Conservation (phyloP, 2,113 vertebrate genomes). For the Crotalus tigris region DNA sequence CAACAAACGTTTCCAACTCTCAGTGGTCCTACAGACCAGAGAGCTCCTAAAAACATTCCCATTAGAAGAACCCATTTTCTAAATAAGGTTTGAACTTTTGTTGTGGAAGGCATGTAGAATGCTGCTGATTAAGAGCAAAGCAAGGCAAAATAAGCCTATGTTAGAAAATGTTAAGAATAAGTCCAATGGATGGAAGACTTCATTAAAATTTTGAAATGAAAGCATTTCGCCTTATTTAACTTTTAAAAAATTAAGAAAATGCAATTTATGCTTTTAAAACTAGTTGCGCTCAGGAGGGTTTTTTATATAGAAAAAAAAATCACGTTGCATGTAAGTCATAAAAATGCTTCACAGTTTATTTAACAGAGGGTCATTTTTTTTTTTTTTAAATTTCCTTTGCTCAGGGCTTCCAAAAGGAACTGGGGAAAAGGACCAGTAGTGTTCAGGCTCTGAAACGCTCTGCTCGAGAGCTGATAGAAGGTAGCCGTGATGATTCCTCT, state of each 20-base stretch:
- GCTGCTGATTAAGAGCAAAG: neutral
- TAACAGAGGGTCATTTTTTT: constrained; percentile 28
- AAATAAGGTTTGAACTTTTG: neutral
- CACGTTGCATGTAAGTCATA: neutral
- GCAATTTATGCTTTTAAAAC: neutral
- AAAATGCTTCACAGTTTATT: neutral
- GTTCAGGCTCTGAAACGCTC: constrained; percentile 95
- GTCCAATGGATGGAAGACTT: neutral
- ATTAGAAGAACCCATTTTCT: neutral
- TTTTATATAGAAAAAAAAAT: neutral
- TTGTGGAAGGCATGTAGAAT: neutral
- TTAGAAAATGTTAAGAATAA: neutral
- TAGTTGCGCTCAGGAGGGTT: neutral
- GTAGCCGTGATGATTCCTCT: constrained; percentile 88
- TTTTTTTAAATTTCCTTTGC: neutral
- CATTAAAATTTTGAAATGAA: neutral
- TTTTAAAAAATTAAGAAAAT: neutral
- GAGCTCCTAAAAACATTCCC: neutral
- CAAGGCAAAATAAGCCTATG: neutral
- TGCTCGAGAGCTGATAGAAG: constrained; percentile 87
- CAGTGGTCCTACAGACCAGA: neutral
- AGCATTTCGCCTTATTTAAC: neutral
- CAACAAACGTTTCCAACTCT: neutral
- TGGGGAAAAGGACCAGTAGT: constrained; percentile 90
- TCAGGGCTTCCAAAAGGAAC: constrained; percentile 95